phyloP scores from a whole-genome alignment of 1,140 invertebrate species.

The Drosophila hydei region DNA sequence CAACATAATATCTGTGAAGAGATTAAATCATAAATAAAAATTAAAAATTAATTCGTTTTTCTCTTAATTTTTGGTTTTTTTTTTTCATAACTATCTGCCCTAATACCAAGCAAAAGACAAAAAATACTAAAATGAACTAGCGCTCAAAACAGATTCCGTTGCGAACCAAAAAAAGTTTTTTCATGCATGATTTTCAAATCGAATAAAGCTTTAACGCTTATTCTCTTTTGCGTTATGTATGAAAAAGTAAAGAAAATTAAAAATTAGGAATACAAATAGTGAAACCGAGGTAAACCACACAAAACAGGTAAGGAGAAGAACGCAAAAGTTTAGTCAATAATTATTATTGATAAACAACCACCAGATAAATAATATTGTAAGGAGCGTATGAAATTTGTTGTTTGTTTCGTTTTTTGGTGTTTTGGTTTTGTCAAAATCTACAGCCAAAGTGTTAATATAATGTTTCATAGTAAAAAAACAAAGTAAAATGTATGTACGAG shows the following conservation, averaged over 20 bases:
- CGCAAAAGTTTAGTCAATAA: constrained; percentile 68
- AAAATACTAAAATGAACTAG: constrained; percentile 37
- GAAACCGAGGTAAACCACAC: constrained; percentile 59
- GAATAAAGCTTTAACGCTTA: constrained; percentile 30
- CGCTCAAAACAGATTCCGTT: constrained; percentile 10
- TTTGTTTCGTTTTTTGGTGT: constrained; percentile 39
- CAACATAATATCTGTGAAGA: constrained; percentile 84
- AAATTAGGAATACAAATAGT: constrained; percentile 50
- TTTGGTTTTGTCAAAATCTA: constrained; percentile 78
- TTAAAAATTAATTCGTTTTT: constrained; percentile 68
- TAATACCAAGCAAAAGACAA: constrained; percentile 64
- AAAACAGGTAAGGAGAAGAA: constrained; percentile 47
- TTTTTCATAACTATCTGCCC: constrained; percentile 53
- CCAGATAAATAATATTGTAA: constrained; percentile 58
- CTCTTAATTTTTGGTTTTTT: constrained; percentile 45
- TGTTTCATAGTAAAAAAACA: constrained; percentile 59
- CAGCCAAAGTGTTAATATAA: constrained; percentile 79
- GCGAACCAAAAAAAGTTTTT: constrained; percentile 8
- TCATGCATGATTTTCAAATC: constrained; percentile 27
- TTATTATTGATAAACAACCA: constrained; percentile 65
- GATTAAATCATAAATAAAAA: constrained; percentile 83
- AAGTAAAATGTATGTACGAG: constrained; percentile 42
- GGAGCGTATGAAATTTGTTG: constrained; percentile 57
- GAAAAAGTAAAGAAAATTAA: constrained; percentile 30
- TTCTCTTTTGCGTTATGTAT: constrained; percentile 33